A percentile compares a stretch with the other conserved stretches of the same genome.
Conservation (phyloP, 2,113 vertebrate species). For the Gymnorhina tibicen region DNA sequence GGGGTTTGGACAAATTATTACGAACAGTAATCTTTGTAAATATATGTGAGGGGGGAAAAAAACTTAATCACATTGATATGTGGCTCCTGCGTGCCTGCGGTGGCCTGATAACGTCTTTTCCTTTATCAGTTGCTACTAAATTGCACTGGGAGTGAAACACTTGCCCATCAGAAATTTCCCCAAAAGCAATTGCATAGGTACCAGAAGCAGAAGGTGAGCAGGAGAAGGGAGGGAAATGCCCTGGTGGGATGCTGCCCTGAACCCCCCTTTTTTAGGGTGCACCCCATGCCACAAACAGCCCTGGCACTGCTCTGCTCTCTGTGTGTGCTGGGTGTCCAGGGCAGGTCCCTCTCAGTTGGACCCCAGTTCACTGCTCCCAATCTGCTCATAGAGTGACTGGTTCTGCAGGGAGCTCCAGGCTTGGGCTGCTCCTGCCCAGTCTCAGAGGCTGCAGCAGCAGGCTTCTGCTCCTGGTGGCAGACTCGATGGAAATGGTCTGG, state of each 20-base stretch:
- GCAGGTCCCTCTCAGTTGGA: accelerated
- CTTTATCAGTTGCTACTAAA: neutral
- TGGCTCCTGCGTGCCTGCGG: accelerated
- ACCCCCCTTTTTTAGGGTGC: neutral
- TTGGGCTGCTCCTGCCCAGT: neutral
- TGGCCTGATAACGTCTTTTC: neutral
- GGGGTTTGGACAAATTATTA: neutral
- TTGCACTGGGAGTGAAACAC: neutral
- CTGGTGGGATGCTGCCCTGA: neutral
- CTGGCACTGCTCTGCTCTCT: neutral
- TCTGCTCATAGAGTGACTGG: neutral
- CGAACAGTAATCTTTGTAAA: neutral
- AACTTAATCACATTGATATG: neutral
- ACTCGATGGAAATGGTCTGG: neutral
- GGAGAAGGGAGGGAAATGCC: neutral
- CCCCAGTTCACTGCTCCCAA: accelerated
- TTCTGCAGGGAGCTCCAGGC: neutral
- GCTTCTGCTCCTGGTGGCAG: neutral
- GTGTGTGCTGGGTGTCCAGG: neutral
- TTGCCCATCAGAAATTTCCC: neutral
- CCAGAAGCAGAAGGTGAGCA: accelerated
- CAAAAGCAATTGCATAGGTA: accelerated
- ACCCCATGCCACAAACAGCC: neutral
- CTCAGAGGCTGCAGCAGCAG: accelerated
- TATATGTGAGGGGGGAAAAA: neutral